Evolutionary conservation across 2,113 vertebrate genomes (phyloP).

Genomic region (Paradisaea rubra): DNA sequence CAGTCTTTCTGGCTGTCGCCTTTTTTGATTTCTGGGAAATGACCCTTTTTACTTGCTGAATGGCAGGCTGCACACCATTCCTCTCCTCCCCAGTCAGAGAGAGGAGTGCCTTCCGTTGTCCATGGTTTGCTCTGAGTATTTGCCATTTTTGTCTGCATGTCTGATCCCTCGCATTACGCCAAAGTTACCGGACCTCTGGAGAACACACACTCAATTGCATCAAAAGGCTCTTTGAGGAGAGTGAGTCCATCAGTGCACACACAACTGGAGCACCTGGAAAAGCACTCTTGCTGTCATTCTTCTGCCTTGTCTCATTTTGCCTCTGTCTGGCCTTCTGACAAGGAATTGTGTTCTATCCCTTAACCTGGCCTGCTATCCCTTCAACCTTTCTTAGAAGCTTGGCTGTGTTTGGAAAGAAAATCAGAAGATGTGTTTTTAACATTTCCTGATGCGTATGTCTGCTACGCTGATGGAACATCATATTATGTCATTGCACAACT

Average conservation of each 20-base stretch:
- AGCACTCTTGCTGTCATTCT: neutral
- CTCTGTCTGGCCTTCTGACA: neutral
- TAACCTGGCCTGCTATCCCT: neutral
- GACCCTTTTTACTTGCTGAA: neutral
- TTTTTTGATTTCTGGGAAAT: neutral
- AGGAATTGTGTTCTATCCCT: neutral
- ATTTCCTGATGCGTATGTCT: neutral
- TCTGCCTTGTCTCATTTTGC: neutral
- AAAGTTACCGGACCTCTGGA: neutral
- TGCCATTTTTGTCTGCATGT: neutral
- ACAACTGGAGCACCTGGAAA: neutral
- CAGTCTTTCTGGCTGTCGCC: neutral
- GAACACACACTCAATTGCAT: neutral
- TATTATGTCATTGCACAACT: neutral
- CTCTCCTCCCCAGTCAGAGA: neutral
- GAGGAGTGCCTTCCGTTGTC: neutral
- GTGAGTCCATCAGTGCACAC: accelerated
- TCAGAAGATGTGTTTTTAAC: neutral
- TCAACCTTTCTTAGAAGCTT: neutral
- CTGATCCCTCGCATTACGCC: neutral
- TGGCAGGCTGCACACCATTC: neutral
- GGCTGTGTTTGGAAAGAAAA: neutral
- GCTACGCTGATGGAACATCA: neutral
- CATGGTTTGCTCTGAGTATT: neutral
- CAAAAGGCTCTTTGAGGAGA: neutral